phyloP scores from a whole-genome alignment of 2,888 invertebrate species.

The Meganola albula region DNA sequence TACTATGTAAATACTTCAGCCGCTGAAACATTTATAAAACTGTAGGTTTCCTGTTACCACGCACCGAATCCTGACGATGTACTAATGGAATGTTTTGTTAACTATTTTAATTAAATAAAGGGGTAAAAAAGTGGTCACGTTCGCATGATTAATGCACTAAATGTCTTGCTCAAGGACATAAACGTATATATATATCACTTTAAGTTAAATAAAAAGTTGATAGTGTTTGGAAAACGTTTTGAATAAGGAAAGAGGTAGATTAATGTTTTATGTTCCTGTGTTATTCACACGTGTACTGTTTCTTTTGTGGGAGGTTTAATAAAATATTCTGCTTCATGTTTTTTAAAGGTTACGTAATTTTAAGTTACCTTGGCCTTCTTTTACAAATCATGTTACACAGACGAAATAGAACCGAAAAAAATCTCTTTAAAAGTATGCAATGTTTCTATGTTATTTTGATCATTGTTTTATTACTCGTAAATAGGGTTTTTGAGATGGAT shows the following conservation, averaged over 20 bases:
- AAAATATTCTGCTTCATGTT: too few species aligned
- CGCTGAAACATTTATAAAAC: background rate
- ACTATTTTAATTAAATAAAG: constrained; percentile 31
- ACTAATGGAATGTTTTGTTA: constrained; percentile 11
- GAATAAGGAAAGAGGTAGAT: constrained; percentile 7
- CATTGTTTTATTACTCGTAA: too few species aligned
- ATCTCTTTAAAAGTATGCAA: too few species aligned
- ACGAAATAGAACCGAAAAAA: too few species aligned
- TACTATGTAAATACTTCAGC: background rate
- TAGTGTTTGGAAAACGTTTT: constrained; percentile 9
- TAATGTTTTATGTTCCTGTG: constrained; percentile 10
- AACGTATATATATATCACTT: constrained; percentile 30
- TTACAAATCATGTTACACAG: too few species aligned
- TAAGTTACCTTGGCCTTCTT: too few species aligned
- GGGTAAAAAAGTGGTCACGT: constrained; percentile 25
- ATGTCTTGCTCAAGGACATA: constrained; percentile 34
- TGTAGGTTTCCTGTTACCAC: background rate
- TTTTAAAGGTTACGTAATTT: too few species aligned
- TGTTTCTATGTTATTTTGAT: too few species aligned
- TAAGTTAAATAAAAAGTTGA: constrained; percentile 24
- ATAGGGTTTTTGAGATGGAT: too few species aligned
- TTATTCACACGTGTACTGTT: background rate
- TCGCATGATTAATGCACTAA: constrained; percentile 46
- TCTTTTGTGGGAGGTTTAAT: too few species aligned
- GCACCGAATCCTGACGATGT: constrained; percentile 6